Conservation (phyloP, 2,113 vertebrate genomes). For the Dinomys branickii region DNA sequence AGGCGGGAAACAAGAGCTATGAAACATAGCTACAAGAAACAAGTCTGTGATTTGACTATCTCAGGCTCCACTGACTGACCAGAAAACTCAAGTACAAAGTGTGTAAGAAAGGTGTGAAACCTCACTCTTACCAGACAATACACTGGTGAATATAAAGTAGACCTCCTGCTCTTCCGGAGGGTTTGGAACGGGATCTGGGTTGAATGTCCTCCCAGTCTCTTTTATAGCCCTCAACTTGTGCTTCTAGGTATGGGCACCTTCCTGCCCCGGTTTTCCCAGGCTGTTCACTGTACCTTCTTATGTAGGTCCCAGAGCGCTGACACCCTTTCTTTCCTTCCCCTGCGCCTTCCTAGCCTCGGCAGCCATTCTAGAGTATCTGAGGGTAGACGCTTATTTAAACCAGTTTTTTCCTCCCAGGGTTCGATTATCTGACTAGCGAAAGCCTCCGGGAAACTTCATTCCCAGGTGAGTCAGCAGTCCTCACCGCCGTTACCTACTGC, state of each 20-base stretch:
- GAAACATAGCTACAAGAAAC: no score
- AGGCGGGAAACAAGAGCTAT: background rate
- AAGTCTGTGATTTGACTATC: background rate
- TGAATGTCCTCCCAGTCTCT: background rate
- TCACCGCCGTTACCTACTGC: constrained; percentile 32
- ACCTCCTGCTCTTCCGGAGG: background rate
- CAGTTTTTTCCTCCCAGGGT: background rate
- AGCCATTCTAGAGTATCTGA: background rate
- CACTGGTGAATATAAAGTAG: background rate
- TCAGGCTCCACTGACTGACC: background rate
- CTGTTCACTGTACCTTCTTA: background rate
- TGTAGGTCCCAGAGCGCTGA: background rate
- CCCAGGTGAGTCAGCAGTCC: constrained; percentile 54
- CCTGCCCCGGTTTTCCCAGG: background rate
- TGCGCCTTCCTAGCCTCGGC: background rate
- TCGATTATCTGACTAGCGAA: constrained; percentile 24
- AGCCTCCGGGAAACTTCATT: constrained; percentile 18
- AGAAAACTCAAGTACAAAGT: constrained; percentile 23
- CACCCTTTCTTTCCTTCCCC: background rate
- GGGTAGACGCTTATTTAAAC: background rate
- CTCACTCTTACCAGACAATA: background rate
- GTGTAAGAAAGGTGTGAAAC: background rate
- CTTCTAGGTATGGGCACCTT: background rate
- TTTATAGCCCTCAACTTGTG: background rate
- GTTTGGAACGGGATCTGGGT: background rate